Percentiles rank a stretch among this genome's conserved stretches.
Conservation (phyloP, 2,797 vertebrate species). For the Siniperca obscura region DNA sequence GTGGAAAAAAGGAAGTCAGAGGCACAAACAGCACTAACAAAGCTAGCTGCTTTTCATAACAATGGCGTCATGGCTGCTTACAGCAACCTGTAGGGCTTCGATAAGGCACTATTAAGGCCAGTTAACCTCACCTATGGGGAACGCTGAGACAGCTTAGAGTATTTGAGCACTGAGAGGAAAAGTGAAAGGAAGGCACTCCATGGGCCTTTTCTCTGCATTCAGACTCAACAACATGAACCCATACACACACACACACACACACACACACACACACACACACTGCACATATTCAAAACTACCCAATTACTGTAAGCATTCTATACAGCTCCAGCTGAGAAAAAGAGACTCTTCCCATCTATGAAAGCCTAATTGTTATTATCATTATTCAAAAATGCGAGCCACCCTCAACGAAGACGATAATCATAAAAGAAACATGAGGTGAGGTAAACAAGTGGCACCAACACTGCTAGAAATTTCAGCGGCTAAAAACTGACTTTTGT, state of each 20-base stretch:
- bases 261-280: constrained; percentile 41
- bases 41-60: constrained; percentile 88
- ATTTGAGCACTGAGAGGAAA: constrained; percentile 60
- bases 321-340: constrained; percentile 79
- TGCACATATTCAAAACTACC: constrained; percentile 82
- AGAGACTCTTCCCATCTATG: constrained; percentile 65
- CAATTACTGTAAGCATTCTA: constrained; percentile 85
- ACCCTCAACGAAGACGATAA: constrained; percentile 87
- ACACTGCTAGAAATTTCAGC: constrained; percentile 86
- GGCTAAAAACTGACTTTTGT: constrained; percentile 86
- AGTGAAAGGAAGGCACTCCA: constrained; percentile 56
- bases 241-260: constrained; percentile 12
- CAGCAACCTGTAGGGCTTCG: constrained; percentile 87
- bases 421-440: constrained; percentile 94
- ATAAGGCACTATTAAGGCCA: constrained; percentile 87
- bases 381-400: constrained; percentile 85
- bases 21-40: constrained; percentile 83
- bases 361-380: constrained; percentile 86
- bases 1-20: constrained; percentile 73
- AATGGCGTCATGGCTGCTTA: constrained; percentile 85
- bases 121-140: constrained; percentile 81
- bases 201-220: constrained; percentile 77
- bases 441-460: constrained; percentile 88
- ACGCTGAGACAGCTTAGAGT: constrained; percentile 73
- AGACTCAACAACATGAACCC: constrained; percentile 64